Conservation (phyloP, 2,797 vertebrate species). For the Pangasius larnaudii region DNA sequence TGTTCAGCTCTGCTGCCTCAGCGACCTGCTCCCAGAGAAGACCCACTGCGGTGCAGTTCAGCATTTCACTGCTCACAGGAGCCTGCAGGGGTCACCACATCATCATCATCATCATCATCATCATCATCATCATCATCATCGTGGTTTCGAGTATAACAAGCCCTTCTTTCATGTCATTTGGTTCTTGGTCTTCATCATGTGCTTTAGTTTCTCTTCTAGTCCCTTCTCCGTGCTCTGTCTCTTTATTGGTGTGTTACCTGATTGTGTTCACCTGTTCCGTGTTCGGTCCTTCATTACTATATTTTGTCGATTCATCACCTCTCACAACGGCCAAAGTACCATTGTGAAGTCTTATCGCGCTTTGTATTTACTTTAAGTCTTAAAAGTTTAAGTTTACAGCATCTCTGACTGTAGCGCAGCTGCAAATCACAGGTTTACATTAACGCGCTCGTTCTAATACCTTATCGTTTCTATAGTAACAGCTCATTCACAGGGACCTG, state of each 20-base stretch:
- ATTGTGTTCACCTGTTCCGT: not conserved
- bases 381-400: too few species aligned
- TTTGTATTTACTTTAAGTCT: not conserved
- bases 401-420: not conserved
- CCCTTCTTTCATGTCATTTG: not conserved
- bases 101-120: not conserved
- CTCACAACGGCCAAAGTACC: not conserved
- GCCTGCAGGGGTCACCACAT: constrained; percentile 57
- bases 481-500: not conserved
- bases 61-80: constrained; percentile 53
- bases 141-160: not conserved
- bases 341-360: not conserved
- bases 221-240: not conserved
- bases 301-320: not conserved
- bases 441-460: not conserved
- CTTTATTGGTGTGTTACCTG: not conserved
- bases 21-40: constrained; percentile 66
- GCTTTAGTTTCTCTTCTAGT: too few species aligned
- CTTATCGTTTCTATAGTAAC: not conserved
- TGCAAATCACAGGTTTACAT: not conserved
- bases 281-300: not conserved
- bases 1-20: constrained; percentile 59
- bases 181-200: too few species aligned
- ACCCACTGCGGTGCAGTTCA: constrained; percentile 67
- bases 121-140: not conserved